A percentile compares a stretch with the other conserved stretches of the same genome.
phyloP scores from a whole-genome alignment of 30 jellyfish, hydroid and myxozoan genomes.

The Hydractinia symbiolongicarpus region DNA sequence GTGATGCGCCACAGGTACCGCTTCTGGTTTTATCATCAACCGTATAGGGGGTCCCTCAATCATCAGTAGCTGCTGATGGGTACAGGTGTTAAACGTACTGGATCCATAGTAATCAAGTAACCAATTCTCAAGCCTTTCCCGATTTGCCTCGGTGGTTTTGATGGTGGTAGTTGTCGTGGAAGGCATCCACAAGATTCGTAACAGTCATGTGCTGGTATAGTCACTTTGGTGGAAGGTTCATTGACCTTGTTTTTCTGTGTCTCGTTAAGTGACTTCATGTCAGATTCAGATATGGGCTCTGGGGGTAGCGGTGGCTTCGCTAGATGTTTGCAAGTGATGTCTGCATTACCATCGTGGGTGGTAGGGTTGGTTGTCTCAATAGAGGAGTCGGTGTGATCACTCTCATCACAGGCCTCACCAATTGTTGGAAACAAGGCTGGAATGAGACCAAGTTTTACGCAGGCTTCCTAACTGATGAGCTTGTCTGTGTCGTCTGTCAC shows the following conservation, averaged over 20 bases:
- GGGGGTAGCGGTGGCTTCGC: no score
- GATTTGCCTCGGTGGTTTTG: no score
- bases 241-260: no score
- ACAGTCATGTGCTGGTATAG: no score
- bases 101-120: conserved; percentile 14
- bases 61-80: background rate
- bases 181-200: no score
- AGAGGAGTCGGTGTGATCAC: background rate
- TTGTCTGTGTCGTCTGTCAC: conserved; percentile 7
- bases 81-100: conserved; percentile 20
- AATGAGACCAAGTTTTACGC: background rate
- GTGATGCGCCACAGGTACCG: background rate
- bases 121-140: background rate
- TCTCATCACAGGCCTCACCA: background rate
- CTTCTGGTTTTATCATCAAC: background rate
- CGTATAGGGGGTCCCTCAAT: background rate
- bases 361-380: no score
- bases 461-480: background rate
- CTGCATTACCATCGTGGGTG: no score
- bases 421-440: background rate
- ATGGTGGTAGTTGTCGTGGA: no score
- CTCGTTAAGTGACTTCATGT: no score
- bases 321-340: no score
- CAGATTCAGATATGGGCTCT: no score
- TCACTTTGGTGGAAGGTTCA: no score